These are phyloP conservation scores for Gibbula magus DNA, from an alignment of 2,888 invertebrate species.

Conservation along the genomic window DNA sequence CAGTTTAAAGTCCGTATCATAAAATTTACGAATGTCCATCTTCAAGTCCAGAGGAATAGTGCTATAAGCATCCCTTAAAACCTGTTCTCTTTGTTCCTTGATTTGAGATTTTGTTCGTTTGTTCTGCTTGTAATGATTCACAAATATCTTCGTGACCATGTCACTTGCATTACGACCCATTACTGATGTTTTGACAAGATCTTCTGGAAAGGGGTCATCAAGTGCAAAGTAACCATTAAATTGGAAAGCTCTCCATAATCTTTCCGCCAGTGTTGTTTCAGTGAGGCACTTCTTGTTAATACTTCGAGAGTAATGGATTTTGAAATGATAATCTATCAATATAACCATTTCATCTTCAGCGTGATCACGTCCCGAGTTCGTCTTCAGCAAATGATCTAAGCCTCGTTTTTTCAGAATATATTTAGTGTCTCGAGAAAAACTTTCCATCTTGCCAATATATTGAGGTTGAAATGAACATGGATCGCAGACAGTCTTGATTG, in stretches of 20 bases:
- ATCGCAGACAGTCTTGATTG: conserved; percentile 29
- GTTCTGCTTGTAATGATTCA: background rate
- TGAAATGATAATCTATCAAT: background rate
- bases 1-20: conserved; percentile 19
- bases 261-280: background rate
- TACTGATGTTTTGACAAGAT: background rate
- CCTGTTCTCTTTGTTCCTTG: background rate
- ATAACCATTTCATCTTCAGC: background rate
- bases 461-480: conserved; percentile 30
- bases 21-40: background rate
- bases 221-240: conserved; percentile 12
- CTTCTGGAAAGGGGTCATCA: background rate
- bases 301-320: background rate
- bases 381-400: background rate
- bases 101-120: background rate
- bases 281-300: background rate
- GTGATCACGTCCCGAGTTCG: background rate
- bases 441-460: conserved; percentile 40
- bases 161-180: background rate
- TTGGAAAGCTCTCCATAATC: conserved; percentile 18
- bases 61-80: background rate
- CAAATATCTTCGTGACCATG: background rate
- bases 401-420: conserved; percentile 26
- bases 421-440: conserved; percentile 32
- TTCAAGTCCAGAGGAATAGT: background rate